Base-by-base conservation (phyloP, 2,888 invertebrate genomes). In the Isoperla grammatica region DNA sequence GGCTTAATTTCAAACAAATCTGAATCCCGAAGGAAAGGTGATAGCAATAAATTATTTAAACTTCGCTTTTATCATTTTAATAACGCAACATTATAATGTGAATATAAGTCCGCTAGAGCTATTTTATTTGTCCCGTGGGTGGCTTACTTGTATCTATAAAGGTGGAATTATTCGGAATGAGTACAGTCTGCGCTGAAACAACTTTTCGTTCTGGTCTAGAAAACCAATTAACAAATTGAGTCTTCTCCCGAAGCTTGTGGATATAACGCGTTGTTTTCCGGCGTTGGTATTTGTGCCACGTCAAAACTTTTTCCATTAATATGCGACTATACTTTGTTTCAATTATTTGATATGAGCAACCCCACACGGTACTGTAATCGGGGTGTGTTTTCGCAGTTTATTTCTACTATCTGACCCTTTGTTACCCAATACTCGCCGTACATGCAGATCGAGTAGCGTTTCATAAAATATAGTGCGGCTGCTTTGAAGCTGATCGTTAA, bases 21-120 rank as follows among this genome's bases (percentile, higher is more conserved):
- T 45, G 45, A 19, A 45, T 11, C 53, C 53, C 53, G 19, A 19
- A 53, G 39, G 37, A 53, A 37, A 39, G 13, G 39, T 39, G 15
- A 35, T 53, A 37, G 53, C 39, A 39, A 53, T 53, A 53, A 53
- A 53, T 53, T 29, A 29, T 29, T 39, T 37, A 37, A 22, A 17
- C 37, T 53, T 19, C 13, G 53, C 53, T 53, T 53, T 53, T 53
- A 53, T 53, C 53, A 53, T 53, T 53, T 53, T 53, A 53, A 53
- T 53, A 53, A 53, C 53, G 37, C 53, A 37, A 53, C 53, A 53
- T 53, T 37, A 53, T 53, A 53, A 53, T 53, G 53, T 37, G 53
- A 53, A 53, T 53, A 37, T 53, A 53, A 53, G 53, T 53, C 53
- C 53, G 37, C 53, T 53, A 37, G 19, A 29, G 53, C 53, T 37